Evolutionary conservation across 2,113 vertebrate species (phyloP).

Genomic region (Gallinago media): DNA sequence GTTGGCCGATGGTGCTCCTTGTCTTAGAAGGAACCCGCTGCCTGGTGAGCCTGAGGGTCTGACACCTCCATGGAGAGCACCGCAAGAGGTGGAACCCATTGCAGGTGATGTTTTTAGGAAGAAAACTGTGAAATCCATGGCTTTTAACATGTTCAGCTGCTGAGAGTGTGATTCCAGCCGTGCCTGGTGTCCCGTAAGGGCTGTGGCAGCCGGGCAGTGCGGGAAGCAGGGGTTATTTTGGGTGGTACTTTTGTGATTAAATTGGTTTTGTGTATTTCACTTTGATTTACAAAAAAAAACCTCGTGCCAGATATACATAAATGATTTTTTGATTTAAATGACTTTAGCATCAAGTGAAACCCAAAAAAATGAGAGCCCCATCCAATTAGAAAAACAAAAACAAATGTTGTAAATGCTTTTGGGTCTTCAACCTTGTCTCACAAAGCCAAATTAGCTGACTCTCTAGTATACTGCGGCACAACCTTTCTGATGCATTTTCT

Average conservation of each 20-base stretch:
- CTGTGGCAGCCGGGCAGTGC: too few relatives aligned
- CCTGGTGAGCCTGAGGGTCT: not conserved
- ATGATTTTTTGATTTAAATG: constrained; percentile 53
- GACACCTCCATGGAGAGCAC: fast-evolving
- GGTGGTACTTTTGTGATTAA: constrained; percentile 74
- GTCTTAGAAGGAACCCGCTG: not conserved
- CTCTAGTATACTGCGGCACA: not conserved
- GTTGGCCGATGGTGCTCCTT: fast-evolving
- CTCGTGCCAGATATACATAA: constrained; percentile 2
- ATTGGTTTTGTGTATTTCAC: constrained; percentile 65
- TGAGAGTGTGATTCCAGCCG: fast-evolving
- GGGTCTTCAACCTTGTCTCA: not conserved
- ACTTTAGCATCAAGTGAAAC: not conserved
- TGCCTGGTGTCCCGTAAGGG: not conserved
- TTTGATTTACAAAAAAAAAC: not conserved
- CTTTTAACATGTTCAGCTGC: fast-evolving
- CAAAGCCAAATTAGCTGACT: not conserved
- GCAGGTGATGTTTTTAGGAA: not conserved
- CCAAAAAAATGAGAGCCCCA: not conserved
- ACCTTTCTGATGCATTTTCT: not conserved
- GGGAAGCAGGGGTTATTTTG: too few relatives aligned
- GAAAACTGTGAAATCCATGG: fast-evolving
- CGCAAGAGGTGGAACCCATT: fast-evolving
- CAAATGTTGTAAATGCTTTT: constrained; percentile 11
- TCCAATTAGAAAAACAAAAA: constrained; percentile 21